phyloP scores from a whole-genome alignment of 2,888 invertebrate genomes.

The Hydroisotoma schaefferi region DNA sequence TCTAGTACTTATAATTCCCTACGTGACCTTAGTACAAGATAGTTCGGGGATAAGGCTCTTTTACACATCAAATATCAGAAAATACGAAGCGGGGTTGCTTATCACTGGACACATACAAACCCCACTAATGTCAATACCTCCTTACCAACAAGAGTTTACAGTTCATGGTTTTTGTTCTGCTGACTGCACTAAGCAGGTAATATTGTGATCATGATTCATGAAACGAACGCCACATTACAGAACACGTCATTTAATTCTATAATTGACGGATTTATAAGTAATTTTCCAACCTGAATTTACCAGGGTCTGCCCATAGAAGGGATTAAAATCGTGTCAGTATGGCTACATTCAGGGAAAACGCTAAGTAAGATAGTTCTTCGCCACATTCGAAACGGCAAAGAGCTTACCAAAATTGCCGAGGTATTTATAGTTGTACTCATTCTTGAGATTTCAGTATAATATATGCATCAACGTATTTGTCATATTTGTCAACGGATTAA shows the following conservation, averaged over 20 bases:
- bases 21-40: conserved; percentile 53
- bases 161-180: conserved; percentile 79
- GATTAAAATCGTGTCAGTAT: conserved; percentile 75
- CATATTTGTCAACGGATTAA: conserved; percentile 1
- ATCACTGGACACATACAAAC: conserved; percentile 75
- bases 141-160: conserved; percentile 69
- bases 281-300: conserved; percentile 5
- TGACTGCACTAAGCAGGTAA: conserved; percentile 73
- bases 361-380: conserved; percentile 71
- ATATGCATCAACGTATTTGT: neutral
- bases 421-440: conserved; percentile 66
- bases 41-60: conserved; percentile 76
- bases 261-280: too few relatives aligned
- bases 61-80: conserved; percentile 68
- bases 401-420: conserved; percentile 70
- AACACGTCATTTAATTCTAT: too few relatives aligned
- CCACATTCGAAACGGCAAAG: conserved; percentile 71
- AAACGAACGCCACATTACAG: neutral
- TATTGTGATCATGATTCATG: conserved; percentile 6
- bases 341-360: conserved; percentile 75
- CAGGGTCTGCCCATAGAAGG: conserved; percentile 57
- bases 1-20: too few relatives aligned
- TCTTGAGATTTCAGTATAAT: neutral
- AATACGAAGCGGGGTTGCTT: conserved; percentile 74
- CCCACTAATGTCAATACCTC: conserved; percentile 78